Conservation (phyloP, 2,797 vertebrate genomes). For the Myoxocephalus aenaeus region DNA sequence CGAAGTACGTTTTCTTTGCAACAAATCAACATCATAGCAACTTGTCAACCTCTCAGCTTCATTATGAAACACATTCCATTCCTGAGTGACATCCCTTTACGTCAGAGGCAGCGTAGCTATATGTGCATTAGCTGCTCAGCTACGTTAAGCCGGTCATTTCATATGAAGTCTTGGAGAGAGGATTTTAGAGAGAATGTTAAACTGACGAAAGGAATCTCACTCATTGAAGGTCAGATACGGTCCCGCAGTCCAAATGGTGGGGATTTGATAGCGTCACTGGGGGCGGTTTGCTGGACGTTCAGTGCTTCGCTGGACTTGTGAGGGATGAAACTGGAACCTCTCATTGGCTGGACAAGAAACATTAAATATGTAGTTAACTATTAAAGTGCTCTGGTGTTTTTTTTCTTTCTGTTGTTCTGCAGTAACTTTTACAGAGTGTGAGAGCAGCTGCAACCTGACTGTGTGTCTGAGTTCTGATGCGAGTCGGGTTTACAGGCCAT, state of each 20-base stretch:
- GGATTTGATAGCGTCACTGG: constrained; percentile 54
- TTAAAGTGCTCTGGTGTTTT: constrained; percentile 43
- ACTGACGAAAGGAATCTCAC: constrained; percentile 81
- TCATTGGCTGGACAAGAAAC: constrained; percentile 76
- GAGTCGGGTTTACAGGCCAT: neutral
- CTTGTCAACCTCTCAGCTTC: constrained; percentile 69
- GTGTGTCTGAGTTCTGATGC: neutral
- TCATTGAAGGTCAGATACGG: constrained; percentile 55
- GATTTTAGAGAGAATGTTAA: constrained; percentile 76
- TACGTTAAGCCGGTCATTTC: constrained; percentile 83
- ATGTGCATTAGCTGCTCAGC: constrained; percentile 82
- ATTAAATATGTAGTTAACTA: constrained; percentile 84
- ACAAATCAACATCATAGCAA: constrained; percentile 69
- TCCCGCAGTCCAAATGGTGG: constrained; percentile 40
- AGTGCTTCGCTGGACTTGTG: constrained; percentile 60
- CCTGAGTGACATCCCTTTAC: constrained; percentile 84
- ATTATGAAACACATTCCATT: constrained; percentile 75
- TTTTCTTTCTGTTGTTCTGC: constrained; percentile 30
- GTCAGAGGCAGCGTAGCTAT: constrained; percentile 77
- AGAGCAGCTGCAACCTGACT: neutral
- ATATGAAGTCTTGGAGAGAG: constrained; percentile 78
- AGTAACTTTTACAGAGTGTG: neutral
- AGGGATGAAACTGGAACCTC: constrained; percentile 74
- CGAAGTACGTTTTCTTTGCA: constrained; percentile 69
- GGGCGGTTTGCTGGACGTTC: constrained; percentile 58